Percentiles rank a stretch among this genome's conserved stretches.
These are phyloP conservation scores for Ptilonorhynchus violaceus DNA, from an alignment of 2,113 vertebrate species.

Conservation along the genomic window DNA sequence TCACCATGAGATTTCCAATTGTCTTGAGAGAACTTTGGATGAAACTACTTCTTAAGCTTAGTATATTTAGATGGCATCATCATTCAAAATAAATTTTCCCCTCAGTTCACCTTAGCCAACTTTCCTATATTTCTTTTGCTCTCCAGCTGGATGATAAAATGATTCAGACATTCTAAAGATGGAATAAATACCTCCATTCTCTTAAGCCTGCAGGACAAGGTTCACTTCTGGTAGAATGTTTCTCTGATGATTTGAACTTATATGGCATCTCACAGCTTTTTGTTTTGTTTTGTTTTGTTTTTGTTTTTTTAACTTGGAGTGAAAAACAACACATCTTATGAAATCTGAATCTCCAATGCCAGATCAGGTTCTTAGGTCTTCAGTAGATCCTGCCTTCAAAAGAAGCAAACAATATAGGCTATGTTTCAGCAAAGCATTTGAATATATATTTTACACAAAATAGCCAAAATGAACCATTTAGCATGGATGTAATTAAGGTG, in stretches of 20 bases:
- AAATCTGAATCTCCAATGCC: background rate
- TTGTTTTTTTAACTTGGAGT: background rate
- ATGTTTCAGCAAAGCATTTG: background rate
- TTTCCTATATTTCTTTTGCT: background rate
- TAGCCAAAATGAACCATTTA: background rate
- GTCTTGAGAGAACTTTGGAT: background rate
- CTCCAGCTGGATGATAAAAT: background rate
- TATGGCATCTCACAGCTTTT: accelerated
- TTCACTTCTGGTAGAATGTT: background rate
- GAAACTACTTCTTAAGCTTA: background rate
- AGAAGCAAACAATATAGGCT: background rate
- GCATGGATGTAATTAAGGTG: background rate
- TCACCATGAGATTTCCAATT: background rate
- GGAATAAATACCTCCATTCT: background rate
- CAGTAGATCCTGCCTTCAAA: background rate
- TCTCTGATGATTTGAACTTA: background rate
- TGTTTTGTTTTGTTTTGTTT: accelerated
- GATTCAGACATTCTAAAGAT: background rate
- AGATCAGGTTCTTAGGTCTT: background rate
- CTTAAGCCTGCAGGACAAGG: background rate
- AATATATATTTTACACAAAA: background rate
- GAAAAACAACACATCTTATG: background rate
- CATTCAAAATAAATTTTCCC: background rate
- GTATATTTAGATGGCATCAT: background rate
- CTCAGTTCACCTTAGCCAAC: background rate